A percentile compares a stretch with the other conserved stretches of the same genome.
phyloP scores from a whole-genome alignment of 2,797 vertebrate species.

The Lindbergichthys nudifrons region DNA sequence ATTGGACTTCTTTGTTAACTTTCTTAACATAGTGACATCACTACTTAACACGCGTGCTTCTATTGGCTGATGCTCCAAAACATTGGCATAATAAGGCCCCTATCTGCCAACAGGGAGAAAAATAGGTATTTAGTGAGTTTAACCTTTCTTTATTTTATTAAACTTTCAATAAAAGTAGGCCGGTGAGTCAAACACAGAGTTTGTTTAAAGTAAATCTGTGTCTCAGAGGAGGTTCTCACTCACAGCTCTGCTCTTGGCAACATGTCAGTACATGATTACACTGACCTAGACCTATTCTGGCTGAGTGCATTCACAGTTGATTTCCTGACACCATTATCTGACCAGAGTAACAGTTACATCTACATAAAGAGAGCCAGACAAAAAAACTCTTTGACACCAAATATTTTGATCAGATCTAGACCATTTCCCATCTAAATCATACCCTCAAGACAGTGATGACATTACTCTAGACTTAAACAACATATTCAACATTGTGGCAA shows the following conservation, averaged over 20 bases:
- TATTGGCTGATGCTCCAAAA: no score
- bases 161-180: background rate
- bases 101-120: no score
- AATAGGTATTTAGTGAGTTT: no score
- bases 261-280: background rate
- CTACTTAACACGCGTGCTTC: no score
- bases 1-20: no score
- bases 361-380: background rate
- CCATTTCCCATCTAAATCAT: background rate
- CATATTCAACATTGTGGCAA: conserved; percentile 15
- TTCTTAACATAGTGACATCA: no score
- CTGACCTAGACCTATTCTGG: background rate
- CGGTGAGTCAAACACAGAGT: background rate
- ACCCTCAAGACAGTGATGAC: no score
- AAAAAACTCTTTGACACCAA: background rate
- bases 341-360: background rate
- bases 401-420: background rate
- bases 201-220: background rate
- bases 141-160: background rate
- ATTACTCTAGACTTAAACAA: no score
- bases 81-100: no score
- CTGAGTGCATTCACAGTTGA: background rate
- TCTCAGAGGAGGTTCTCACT: background rate
- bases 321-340: background rate
- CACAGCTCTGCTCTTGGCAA: background rate